Conservation (phyloP, 2,888 invertebrate genomes). For the Odontothrips loti region DNA sequence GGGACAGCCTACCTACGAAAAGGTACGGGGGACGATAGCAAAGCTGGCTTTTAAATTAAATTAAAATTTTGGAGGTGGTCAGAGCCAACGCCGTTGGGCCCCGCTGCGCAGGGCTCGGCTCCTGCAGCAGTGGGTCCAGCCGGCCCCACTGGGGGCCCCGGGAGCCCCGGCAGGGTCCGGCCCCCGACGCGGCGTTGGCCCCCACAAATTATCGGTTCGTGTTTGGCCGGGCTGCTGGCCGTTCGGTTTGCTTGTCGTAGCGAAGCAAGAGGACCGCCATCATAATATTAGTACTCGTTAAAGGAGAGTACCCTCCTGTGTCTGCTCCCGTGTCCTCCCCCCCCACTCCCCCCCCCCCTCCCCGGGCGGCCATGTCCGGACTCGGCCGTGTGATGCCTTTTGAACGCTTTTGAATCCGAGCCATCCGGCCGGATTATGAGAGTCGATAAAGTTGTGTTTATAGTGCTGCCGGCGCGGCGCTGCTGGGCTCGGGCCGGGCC, state of each 20-base stretch:
- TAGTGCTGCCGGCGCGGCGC: background rate
- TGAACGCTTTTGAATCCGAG: background rate
- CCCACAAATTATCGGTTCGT: background rate
- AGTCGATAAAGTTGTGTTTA: slow-evolving; percentile 18
- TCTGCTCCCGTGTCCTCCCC: background rate
- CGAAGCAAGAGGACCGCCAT: background rate
- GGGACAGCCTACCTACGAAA: too few relatives aligned
- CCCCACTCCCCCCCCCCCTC: background rate
- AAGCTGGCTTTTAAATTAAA: too few relatives aligned
- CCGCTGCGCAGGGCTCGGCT: too few relatives aligned
- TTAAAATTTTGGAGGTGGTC: too few relatives aligned
- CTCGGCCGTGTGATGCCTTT: background rate
- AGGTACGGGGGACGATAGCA: too few relatives aligned
- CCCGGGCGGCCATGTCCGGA: background rate
- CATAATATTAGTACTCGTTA: slow-evolving; percentile 17
- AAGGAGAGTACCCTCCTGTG: background rate
- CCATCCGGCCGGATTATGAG: background rate
- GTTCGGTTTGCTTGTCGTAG: background rate
- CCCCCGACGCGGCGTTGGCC: too few relatives aligned
- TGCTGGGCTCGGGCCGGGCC: background rate
- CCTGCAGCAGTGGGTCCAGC: too few relatives aligned
- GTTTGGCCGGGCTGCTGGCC: background rate
- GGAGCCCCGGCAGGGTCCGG: too few relatives aligned
- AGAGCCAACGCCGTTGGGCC: too few relatives aligned
- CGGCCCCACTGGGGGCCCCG: too few relatives aligned